Percentiles rank a stretch among this genome's conserved stretches.
Conservation (phyloP, 2,113 vertebrate species). For the Xyliphius kryptos region DNA sequence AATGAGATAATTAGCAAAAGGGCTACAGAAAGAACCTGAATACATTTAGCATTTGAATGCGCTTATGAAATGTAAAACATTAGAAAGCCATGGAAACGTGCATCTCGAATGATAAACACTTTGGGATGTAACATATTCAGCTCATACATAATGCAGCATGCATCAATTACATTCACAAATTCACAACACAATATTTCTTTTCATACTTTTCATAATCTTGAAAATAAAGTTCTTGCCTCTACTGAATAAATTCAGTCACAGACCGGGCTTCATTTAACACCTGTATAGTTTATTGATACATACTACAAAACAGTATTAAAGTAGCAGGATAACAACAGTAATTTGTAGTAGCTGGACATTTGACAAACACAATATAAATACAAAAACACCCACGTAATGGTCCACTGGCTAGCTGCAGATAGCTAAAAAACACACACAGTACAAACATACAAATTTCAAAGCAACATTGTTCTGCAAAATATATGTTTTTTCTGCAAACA, state of each 20-base stretch:
- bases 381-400: slow-evolving; percentile 68
- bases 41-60: slow-evolving; percentile 40
- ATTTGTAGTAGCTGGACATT: slow-evolving; percentile 68
- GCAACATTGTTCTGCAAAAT: too few species aligned
- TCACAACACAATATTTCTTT: too few species aligned
- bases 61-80: slow-evolving; percentile 26
- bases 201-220: too few species aligned
- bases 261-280: slow-evolving; percentile 55
- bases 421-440: slow-evolving; percentile 49
- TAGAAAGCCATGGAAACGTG: not conserved
- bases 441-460: slow-evolving; percentile 57
- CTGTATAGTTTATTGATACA: slow-evolving; percentile 73
- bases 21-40: slow-evolving; percentile 39
- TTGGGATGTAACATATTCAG: slow-evolving; percentile 1
- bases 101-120: too few species aligned
- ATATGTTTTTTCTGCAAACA: too few species aligned
- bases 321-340: slow-evolving; percentile 70
- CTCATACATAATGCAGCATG: not conserved
- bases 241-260: not conserved
- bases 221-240: too few species aligned
- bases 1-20: slow-evolving; percentile 47
- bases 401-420: slow-evolving; percentile 63
- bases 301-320: slow-evolving; percentile 86
- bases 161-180: not conserved
- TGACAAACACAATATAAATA: slow-evolving; percentile 74